Evolutionary conservation across 2,113 vertebrate genomes (phyloP), one percentile per base, ranked within the genome.

Genomic region (Cebidichthys violaceus): DNA sequence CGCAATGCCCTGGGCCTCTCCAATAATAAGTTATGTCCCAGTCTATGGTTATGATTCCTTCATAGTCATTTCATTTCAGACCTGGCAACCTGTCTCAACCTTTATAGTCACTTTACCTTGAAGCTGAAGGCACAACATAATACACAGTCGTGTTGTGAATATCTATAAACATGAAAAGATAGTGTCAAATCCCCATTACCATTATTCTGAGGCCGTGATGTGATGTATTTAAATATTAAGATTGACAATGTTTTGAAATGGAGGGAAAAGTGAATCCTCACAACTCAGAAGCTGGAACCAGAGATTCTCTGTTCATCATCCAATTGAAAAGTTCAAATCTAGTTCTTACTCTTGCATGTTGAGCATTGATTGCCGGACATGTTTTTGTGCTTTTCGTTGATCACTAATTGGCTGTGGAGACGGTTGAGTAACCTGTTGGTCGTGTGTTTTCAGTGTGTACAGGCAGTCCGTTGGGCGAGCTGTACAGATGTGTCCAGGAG

Each of bases 381-480:
- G 1, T 14, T 47, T 59, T n/a, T 64, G 29, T 22, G 22, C 1
- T 27, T 57, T n/a, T 2, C 14, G 22, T 27, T 6, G 24, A 0
- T 70, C 8, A 17, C 79, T 35, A 27, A 35, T 59, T 24, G 9
- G 8, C 0, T 18, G 27, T 15, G 6, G 37, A 68, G 11, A 22
- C n/a, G 3, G 27, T 9, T 33, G 15, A 50, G 18, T 57, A n/a
- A 76, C 29, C 54, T 37, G 11, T 52, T 9, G 29, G 24, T 85
- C 62, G 0, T 86, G 80, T 85, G 70, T 57, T 90, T 93, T 5
- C 77, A 99, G 98, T 98, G 66, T 97, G 97, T 0, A 94, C 96
- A 83, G 97, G 97, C 71, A 97, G 98, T 89, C 98, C 98, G 0
- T 84, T 99, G 92, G 98, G 97, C 41, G 96, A 97, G 1, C 96